A percentile compares a stretch with the other conserved stretches of the same genome.
phyloP scores from a whole-genome alignment of 2,797 vertebrate species.

The Spheniscus humboldti region DNA sequence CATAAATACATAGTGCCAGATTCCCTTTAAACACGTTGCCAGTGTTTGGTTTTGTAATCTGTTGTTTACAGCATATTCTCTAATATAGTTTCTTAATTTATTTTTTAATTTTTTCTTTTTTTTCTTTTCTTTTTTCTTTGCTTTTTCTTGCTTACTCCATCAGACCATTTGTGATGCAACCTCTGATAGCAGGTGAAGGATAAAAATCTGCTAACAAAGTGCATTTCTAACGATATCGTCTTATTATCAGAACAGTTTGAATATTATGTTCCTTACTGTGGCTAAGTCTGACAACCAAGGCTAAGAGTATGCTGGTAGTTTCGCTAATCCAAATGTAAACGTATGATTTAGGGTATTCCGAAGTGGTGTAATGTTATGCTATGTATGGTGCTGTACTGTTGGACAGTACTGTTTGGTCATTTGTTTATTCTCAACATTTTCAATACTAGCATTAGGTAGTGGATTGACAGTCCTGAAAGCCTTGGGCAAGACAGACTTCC shows the following conservation, averaged over 20 bases:
- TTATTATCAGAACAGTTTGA: not conserved
- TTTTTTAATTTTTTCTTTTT: not conserved
- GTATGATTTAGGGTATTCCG: not conserved
- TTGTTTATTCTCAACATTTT: not conserved
- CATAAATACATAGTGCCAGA: not conserved
- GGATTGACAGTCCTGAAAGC: not conserved
- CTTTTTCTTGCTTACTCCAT: not conserved
- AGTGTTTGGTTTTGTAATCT: not conserved
- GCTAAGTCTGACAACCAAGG: not conserved
- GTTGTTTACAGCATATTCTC: not conserved
- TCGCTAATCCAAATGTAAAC: not conserved
- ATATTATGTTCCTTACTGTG: not conserved
- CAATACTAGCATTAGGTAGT: not conserved
- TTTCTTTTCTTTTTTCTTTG: no score
- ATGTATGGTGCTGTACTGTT: not conserved
- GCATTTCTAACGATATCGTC: not conserved
- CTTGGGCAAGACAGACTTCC: not conserved
- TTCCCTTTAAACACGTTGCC: not conserved
- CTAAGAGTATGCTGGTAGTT: not conserved
- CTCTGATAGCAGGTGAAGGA: not conserved
- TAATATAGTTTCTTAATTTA: not conserved
- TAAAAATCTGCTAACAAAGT: constrained; percentile 1
- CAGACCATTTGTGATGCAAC: not conserved
- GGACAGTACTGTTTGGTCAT: not conserved
- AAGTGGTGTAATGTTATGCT: not conserved